These are phyloP conservation scores for Psilopsiagon aurifrons DNA, from an alignment of 2,113 vertebrate genomes.

Conservation along the genomic window DNA sequence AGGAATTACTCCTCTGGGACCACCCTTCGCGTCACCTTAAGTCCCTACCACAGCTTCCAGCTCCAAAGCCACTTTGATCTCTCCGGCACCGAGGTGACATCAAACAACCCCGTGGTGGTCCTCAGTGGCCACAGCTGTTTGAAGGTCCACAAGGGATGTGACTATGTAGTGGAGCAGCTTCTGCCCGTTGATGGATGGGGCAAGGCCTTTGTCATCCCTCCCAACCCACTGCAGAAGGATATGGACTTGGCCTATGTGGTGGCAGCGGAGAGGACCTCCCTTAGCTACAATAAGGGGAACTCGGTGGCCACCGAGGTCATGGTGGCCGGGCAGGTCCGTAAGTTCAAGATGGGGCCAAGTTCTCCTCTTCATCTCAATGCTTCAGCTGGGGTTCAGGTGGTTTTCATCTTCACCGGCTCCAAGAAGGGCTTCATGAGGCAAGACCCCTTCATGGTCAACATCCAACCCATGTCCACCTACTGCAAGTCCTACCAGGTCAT, in stretches of 20 bases:
- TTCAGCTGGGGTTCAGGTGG: not conserved
- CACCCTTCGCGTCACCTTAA: conserved; percentile 43
- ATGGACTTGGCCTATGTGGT: conserved; percentile 60
- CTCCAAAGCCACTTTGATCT: conserved; percentile 63
- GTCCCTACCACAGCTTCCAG: conserved; percentile 71
- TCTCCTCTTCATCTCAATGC: not conserved
- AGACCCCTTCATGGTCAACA: conserved; percentile 72
- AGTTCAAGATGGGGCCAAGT: fast-evolving
- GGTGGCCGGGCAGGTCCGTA: fast-evolving
- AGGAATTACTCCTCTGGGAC: not conserved
- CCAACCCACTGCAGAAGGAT: not conserved
- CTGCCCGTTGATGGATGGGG: conserved; percentile 72
- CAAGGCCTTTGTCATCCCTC: conserved; percentile 62
- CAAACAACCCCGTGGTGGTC: conserved; percentile 57
- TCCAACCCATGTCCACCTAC: conserved; percentile 58
- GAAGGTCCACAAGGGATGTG: conserved; percentile 33
- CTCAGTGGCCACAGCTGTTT: conserved; percentile 75
- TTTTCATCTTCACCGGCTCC: not conserved
- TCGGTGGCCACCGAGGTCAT: not conserved
- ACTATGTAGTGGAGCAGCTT: conserved; percentile 79
- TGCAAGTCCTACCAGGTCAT: conserved; percentile 67
- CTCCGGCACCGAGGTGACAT: conserved; percentile 59
- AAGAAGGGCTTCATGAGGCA: fast-evolving
- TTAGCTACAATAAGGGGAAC: not conserved
- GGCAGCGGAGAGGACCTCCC: conserved; percentile 33